A percentile compares a stretch with the other conserved stretches of the same genome.
These are phyloP conservation scores for Drosophila pullipes DNA, from an alignment of 2,888 invertebrate species.

Conservation along the genomic window DNA sequence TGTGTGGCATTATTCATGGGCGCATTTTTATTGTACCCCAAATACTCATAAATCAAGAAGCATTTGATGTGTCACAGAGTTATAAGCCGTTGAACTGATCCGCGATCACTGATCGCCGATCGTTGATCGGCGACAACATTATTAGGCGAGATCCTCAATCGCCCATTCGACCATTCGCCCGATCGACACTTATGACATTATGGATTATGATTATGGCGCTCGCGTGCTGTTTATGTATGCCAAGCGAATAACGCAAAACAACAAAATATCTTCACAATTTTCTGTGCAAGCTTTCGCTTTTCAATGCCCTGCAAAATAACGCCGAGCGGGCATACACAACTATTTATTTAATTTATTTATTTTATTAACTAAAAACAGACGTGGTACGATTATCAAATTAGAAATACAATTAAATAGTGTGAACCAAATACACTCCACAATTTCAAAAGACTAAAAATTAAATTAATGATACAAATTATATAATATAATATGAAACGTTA, in stretches of 20 bases:
- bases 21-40: slow-evolving; percentile 62
- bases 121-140: slow-evolving; percentile 68
- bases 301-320: slow-evolving; percentile 29
- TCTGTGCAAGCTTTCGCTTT: slow-evolving; percentile 53
- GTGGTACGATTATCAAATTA: background rate
- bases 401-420: background rate
- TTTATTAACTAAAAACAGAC: background rate
- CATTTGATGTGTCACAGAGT: slow-evolving; percentile 72
- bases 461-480: background rate
- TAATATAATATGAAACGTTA: background rate
- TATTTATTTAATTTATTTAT: background rate
- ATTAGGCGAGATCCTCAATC: slow-evolving; percentile 75
- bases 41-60: slow-evolving; percentile 70
- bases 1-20: slow-evolving; percentile 68
- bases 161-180: slow-evolving; percentile 51
- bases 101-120: slow-evolving; percentile 37
- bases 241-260: slow-evolving; percentile 52
- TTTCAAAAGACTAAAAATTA: background rate
- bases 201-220: slow-evolving; percentile 77
- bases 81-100: slow-evolving; percentile 78
- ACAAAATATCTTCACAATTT: slow-evolving; percentile 50
- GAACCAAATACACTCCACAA: background rate
- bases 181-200: slow-evolving; percentile 79
- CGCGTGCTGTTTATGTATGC: slow-evolving; percentile 79
- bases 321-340: background rate